Percentiles rank a stretch among this genome's conserved stretches.
Conservation (phyloP, 2,888 invertebrate species). For the Ectobius pallidus region DNA sequence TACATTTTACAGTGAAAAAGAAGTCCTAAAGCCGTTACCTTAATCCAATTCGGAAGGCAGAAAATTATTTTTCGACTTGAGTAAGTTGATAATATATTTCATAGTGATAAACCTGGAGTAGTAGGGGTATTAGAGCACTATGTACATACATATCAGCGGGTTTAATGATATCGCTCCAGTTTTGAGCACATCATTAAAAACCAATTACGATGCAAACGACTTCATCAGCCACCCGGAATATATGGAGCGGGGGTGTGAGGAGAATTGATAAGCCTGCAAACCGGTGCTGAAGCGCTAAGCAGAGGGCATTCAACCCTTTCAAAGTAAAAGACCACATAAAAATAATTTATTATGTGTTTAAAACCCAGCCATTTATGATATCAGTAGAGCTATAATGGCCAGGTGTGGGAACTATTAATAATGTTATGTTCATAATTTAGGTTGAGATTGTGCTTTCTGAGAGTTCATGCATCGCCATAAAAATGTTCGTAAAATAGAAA, state of each 20-base stretch:
- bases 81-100: neutral
- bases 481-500: no score
- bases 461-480: no score
- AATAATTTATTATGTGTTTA: no score
- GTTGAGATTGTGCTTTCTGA: no score
- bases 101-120: neutral
- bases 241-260: neutral
- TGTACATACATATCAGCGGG: slow-evolving; percentile 11
- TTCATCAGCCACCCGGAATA: slow-evolving; percentile 18
- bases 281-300: neutral
- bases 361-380: no score
- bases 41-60: slow-evolving; percentile 7
- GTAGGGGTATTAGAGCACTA: slow-evolving; percentile 23
- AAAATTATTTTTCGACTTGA: slow-evolving; percentile 11
- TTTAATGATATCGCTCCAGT: slow-evolving; percentile 22
- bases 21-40: neutral
- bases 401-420: no score
- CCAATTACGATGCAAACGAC: slow-evolving; percentile 39
- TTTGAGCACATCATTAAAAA: slow-evolving; percentile 36
- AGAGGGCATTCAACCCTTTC: no score
- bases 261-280: neutral
- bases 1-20: neutral
- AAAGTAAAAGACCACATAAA: no score
- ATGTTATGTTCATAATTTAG: no score
- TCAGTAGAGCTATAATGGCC: no score